Conservation (phyloP, 2,888 invertebrate genomes). For the Plagiodera versicolora region DNA sequence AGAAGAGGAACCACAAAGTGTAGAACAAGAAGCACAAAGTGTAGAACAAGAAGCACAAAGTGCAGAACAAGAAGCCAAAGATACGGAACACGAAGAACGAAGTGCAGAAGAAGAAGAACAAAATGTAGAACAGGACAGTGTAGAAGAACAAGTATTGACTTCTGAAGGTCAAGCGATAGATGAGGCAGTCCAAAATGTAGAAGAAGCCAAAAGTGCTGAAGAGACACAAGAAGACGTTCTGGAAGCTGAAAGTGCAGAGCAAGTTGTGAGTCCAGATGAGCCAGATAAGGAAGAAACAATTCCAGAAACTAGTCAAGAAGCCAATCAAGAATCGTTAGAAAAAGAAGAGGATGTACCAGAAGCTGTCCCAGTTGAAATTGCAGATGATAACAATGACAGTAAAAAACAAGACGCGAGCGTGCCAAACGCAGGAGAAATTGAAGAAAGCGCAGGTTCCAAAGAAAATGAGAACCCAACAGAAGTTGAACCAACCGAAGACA, state of each 20-base stretch:
- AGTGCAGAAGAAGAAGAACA: constrained; percentile 28
- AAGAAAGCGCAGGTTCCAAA: constrained; percentile 10
- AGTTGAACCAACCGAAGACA: constrained; percentile 10
- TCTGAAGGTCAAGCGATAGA: constrained; percentile 24
- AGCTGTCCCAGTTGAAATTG: constrained; percentile 10
- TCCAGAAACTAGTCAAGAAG: constrained; percentile 18
- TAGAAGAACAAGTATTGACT: constrained; percentile 23
- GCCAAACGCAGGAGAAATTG: constrained; percentile 9
- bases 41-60: constrained; percentile 21
- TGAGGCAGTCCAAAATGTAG: constrained; percentile 19
- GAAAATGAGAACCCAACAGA: not conserved
- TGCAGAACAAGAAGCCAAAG: constrained; percentile 23
- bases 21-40: constrained; percentile 2
- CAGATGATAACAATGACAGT: constrained; percentile 25
- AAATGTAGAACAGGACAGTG: not conserved
- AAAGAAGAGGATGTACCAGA: constrained; percentile 25
- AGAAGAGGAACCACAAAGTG: not conserved
- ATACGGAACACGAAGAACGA: constrained; percentile 21
- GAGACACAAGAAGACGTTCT: constrained; percentile 12
- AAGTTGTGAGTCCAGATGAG: constrained; percentile 29
- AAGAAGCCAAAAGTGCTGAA: constrained; percentile 15
- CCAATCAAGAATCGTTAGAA: constrained; percentile 31
- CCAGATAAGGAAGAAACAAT: constrained; percentile 25
- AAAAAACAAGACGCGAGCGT: constrained; percentile 13
- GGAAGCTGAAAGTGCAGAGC: constrained; percentile 24